These are phyloP conservation scores for Yponomeuta sedellus DNA, from an alignment of 2,888 invertebrate species.

Conservation along the genomic window DNA sequence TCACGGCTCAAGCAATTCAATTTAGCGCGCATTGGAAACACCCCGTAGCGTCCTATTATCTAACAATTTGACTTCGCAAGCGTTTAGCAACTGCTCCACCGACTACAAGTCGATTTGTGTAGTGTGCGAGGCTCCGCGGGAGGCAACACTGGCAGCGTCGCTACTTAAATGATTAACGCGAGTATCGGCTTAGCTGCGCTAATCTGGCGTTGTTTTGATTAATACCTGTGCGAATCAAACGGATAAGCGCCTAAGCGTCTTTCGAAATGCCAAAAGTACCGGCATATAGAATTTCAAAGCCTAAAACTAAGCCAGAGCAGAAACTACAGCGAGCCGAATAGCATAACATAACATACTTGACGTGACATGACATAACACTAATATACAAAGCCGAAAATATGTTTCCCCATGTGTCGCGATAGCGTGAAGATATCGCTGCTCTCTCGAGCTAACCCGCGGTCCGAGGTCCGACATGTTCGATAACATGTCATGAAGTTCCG, in stretches of 20 bases:
- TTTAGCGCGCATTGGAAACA: not conserved
- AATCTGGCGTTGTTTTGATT: not conserved
- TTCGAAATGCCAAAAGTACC: not conserved
- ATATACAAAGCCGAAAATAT: too few relatives aligned
- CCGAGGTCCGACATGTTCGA: too few relatives aligned
- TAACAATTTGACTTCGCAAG: not conserved
- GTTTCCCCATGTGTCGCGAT: too few relatives aligned
- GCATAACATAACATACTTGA: too few relatives aligned
- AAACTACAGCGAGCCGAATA: too few relatives aligned
- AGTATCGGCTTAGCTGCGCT: not conserved
- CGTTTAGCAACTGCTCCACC: not conserved
- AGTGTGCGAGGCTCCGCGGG: not conserved
- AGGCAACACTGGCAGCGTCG: not conserved
- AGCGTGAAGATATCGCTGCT: too few relatives aligned
- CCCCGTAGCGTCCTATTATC: not conserved
- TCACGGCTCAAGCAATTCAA: too few relatives aligned
- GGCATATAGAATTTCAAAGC: not conserved
- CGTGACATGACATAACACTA: too few relatives aligned
- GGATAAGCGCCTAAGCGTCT: not conserved
- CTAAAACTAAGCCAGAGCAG: not conserved
- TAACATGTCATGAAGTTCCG: too few relatives aligned
- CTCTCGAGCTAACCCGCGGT: too few relatives aligned
- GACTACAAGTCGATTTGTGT: not conserved
- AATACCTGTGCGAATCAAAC: not conserved
- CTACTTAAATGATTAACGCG: not conserved